Conservation (phyloP, 2,797 vertebrate species). For the Poecilia wingei region DNA sequence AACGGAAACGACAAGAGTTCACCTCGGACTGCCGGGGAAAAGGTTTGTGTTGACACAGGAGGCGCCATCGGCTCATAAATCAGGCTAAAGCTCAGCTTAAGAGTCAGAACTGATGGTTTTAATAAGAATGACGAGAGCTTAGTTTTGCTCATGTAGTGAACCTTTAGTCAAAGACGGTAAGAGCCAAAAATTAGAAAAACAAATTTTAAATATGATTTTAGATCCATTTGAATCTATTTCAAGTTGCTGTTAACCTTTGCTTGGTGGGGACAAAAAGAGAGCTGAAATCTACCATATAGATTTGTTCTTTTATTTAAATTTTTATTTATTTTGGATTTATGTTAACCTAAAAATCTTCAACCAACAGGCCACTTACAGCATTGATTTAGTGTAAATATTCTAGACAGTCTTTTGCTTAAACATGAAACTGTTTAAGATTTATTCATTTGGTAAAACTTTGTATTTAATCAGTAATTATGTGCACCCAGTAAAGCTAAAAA, state of each 20-base stretch:
- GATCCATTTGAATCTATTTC: neutral
- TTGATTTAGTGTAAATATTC: neutral
- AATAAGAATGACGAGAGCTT: neutral
- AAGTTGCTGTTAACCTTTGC: slow-evolving; percentile 16
- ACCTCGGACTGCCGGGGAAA: neutral
- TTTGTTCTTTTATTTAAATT: neutral
- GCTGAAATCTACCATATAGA: neutral
- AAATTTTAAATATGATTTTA: too few species aligned
- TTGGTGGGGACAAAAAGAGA: neutral
- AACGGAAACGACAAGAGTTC: slow-evolving; percentile 9
- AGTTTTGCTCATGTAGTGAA: neutral
- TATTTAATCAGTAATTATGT: neutral
- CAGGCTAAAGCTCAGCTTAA: neutral
- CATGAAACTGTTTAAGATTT: neutral
- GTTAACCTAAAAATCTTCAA: neutral
- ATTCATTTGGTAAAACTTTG: neutral
- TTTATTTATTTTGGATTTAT: neutral
- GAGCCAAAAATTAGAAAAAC: neutral
- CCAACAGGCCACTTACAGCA: neutral
- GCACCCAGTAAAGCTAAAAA: neutral
- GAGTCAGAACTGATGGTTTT: neutral
- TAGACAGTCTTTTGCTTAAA: neutral
- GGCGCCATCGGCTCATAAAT: neutral
- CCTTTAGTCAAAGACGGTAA: neutral
- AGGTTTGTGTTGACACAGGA: neutral